Evolutionary conservation across 2,113 vertebrate genomes (phyloP).

Genomic region (Capreolus pygargus): DNA sequence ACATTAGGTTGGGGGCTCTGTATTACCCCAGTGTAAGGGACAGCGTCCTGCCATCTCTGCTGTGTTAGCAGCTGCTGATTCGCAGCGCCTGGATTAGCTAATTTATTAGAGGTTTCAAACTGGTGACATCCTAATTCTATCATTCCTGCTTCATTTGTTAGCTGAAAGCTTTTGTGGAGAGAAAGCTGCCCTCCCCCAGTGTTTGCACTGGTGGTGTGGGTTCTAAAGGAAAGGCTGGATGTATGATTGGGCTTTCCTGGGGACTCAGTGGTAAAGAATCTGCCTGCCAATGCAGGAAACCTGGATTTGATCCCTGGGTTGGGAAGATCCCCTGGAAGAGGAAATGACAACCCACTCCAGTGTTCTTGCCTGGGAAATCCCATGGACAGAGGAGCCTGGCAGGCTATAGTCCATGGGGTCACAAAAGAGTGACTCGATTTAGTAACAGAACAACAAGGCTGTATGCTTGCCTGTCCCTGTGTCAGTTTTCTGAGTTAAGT

Average conservation of each 20-base stretch:
- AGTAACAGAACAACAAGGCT: not conserved
- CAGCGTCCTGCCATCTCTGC: not conserved
- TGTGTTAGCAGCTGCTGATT: not conserved
- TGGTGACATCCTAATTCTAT: not conserved
- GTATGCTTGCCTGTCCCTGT: not conserved
- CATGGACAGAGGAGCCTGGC: not conserved
- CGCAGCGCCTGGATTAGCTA: not conserved
- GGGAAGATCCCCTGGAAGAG: not conserved
- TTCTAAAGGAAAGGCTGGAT: not conserved
- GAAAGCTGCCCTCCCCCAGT: not conserved
- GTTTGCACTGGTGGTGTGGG: not conserved
- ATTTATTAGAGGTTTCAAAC: not conserved
- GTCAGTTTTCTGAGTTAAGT: not conserved
- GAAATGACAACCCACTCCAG: not conserved
- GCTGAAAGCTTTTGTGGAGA: not conserved
- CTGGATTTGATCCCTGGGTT: not conserved
- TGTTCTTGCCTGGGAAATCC: not conserved
- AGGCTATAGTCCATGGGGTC: not conserved
- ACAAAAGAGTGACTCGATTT: not conserved
- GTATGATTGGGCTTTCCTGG: not conserved
- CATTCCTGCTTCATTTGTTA: not conserved
- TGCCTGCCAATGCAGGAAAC: not conserved
- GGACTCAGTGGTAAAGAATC: not conserved
- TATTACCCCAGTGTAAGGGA: not conserved
- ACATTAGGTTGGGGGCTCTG: not conserved